Evolutionary conservation across 1,140 invertebrate genomes (phyloP).

Genomic region (Leptoteleia sp.): DNA sequence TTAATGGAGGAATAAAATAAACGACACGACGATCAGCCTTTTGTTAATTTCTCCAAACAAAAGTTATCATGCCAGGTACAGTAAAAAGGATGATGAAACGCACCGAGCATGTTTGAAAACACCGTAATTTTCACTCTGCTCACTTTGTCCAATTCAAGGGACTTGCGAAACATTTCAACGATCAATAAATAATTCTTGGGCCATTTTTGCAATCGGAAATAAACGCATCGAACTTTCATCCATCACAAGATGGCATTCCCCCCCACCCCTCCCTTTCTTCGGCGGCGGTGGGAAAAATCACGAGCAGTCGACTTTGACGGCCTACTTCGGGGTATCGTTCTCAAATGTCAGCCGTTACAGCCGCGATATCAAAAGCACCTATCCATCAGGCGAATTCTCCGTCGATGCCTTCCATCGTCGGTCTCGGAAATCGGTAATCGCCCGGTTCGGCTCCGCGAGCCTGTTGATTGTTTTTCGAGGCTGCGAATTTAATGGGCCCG

Average conservation of each 20-base stretch:
- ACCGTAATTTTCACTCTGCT: too few species aligned
- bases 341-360: conserved; percentile 52
- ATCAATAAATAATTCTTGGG: conserved; percentile 33
- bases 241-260: conserved; percentile 12
- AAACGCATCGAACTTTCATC: conserved; percentile 50
- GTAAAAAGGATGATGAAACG: too few species aligned
- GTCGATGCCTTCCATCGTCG: conserved; percentile 22
- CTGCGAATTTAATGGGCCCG: conserved; percentile 16
- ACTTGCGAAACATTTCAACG: too few species aligned
- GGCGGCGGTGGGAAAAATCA: conserved; percentile 39
- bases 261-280: too few species aligned
- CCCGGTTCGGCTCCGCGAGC: not conserved
- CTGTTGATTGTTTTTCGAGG: conserved; percentile 14
- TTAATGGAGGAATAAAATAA: too few species aligned
- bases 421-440: too few species aligned
- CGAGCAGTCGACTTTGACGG: conserved; percentile 54
- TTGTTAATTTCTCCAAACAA: too few species aligned
- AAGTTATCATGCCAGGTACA: too few species aligned
- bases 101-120: too few species aligned
- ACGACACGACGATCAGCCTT: too few species aligned
- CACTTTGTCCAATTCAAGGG: too few species aligned
- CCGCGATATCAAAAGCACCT: conserved; percentile 48
- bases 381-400: conserved; percentile 46
- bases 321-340: conserved; percentile 57
- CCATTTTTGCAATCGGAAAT: conserved; percentile 31